Evolutionary conservation across 2,113 vertebrate species (phyloP).

Genomic region (Thunnus thynnus): DNA sequence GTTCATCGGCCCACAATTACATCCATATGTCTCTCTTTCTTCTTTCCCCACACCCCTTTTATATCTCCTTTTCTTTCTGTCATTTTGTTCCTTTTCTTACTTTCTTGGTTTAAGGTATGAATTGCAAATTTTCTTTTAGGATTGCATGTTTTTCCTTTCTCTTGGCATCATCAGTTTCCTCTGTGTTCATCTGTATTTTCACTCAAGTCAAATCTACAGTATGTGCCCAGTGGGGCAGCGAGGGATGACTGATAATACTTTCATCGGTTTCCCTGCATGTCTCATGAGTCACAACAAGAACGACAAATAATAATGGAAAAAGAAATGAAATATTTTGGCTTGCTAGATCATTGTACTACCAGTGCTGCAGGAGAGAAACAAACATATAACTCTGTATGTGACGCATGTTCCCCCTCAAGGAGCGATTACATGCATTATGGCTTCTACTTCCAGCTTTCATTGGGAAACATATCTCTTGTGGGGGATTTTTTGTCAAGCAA

Average conservation of each 20-base stretch:
- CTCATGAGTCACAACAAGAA: constrained; percentile 36
- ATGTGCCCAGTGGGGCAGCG: constrained; percentile 24
- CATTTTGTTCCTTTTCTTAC: constrained; percentile 8
- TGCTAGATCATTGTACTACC: constrained; percentile 6
- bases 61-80: constrained; percentile 18
- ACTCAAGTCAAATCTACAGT: constrained; percentile 19
- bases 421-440: constrained; percentile 33
- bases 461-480: constrained; percentile 48
- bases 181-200: constrained; percentile 14
- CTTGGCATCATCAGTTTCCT: background rate
- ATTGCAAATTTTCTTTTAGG: background rate
- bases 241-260: constrained; percentile 37
- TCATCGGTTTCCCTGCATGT: constrained; percentile 31
- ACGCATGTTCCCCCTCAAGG: constrained; percentile 22
- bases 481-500: constrained; percentile 40
- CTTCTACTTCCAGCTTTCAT: constrained; percentile 45
- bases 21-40: constrained; percentile 73
- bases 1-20: constrained; percentile 74
- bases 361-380: constrained; percentile 29
- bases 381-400: constrained; percentile 23
- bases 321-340: constrained; percentile 24
- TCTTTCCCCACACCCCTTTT: constrained; percentile 4
- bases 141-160: background rate
- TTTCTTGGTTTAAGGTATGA: background rate
- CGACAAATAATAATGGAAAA: constrained; percentile 31